Base-by-base conservation (phyloP, 1,140 invertebrate genomes). In the Leptopilina clavipes region DNA sequence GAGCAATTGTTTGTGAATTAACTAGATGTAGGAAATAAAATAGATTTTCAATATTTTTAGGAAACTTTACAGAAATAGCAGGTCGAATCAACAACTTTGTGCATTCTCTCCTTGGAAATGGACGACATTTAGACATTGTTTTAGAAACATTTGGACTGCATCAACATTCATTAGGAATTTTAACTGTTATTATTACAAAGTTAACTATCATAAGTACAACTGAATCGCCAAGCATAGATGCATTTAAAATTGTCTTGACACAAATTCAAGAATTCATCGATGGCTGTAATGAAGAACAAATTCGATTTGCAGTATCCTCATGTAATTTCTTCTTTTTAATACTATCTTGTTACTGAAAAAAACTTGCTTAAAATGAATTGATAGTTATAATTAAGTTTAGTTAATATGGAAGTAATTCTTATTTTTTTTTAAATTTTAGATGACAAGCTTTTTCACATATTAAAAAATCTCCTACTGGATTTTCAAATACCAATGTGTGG, bases 91-190 rank as follows among this genome's bases (percentile, higher is more conserved):
- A 90, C 48, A 97, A 97, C 87, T 95, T 94, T 59, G 92, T 93
- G 65, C 95, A 97, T 59, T 90, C 95, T 0, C 89, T 98, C n/a
- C 89, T 93, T 54, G 95, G 96, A 84, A 97, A 97, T 91, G 92
- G 92, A 79, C 93, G 93, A 76, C 95, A 97, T 87, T 90, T 98
- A 77, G 96, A 97, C 86, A 97, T 95, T 89, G 96, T 97, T 18
- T 90, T 98, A 79, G 96, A 96, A 86, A 97, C 96, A 1, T 91
- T 98, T 18, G 95, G 98, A 88, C 89, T 96, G 44, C 95, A 97
- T 84, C 95, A 97, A 85, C 96, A 98, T 91, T 97, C 96, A 14
- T 89, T 98, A 18, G 96, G 96, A 19, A 93, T 97, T 70, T 88
- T 98, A 37, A 95, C 95, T 73, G 95, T 98, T n/a, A 89, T 98